Conservation (phyloP, 2,797 vertebrate species). For the Balearica regulorum region DNA sequence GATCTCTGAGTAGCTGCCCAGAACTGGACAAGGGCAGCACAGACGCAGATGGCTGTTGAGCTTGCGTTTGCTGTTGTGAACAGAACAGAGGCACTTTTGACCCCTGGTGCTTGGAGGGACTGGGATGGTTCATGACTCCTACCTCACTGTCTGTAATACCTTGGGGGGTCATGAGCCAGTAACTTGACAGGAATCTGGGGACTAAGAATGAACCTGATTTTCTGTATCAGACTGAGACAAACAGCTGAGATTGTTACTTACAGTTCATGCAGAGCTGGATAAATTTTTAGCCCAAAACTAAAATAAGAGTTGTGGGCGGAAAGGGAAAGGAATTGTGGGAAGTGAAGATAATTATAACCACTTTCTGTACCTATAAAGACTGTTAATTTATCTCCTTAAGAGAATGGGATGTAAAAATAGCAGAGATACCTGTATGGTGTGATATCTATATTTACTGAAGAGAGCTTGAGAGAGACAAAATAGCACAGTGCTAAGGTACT, state of each 20-base stretch:
- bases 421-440: neutral
- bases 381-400: neutral
- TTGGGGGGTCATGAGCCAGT: fast-evolving
- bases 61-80: neutral
- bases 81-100: neutral
- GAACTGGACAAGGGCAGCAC: fast-evolving
- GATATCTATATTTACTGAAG: neutral
- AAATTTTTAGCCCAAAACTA: slow-evolving; percentile 5
- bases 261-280: neutral
- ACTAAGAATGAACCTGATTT: neutral
- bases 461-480: neutral
- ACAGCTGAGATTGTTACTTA: neutral
- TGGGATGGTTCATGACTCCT: neutral
- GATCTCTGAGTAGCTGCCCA: neutral
- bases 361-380: neutral
- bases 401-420: neutral
- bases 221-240: neutral
- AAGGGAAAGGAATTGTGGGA: slow-evolving; percentile 11
- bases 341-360: neutral
- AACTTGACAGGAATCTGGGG: neutral
- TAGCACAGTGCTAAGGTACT: neutral
- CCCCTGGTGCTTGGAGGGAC: neutral
- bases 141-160: neutral
- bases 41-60: neutral
- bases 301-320: slow-evolving; percentile 5